Base-by-base conservation (phyloP, 2,888 invertebrate species). In the Eurois occulta region DNA sequence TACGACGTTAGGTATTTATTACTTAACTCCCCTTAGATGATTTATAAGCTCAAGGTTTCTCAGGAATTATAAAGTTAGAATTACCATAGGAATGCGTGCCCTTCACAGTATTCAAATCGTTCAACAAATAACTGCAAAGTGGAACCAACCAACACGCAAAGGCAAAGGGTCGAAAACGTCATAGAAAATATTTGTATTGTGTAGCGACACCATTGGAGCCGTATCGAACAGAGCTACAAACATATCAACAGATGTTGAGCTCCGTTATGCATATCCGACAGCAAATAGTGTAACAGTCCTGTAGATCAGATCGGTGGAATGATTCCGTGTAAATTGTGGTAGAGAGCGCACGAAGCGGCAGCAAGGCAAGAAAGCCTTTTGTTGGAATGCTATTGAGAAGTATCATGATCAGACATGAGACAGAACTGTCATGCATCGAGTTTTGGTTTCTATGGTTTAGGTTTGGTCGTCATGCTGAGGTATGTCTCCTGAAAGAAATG, bases 231-330 rank as follows among this genome's bases (percentile, higher is more conserved):
- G 32, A 24, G 35, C 58, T 68, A 83, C 69, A 78, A 72, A 78
- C 72, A 75, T 72, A 58, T 74, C 81, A 74, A 76, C 74, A 76
- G 70, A 77, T 80, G 74, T 69, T 55, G 48, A 28, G 46, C 32
- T 32, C 82, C 85, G 81, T 72, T 75, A 79, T 71, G 77, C 85
- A 72, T 79, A 85, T 87, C 87, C 69, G 85, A 85, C 84, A 84
- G 62, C 69, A 76, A 79, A 84, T 71, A 84, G 73, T 46, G 46
- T 8, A 83, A 80, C 85, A 72, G 80, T 60, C 84, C 68, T 38
- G 80, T 84, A 75, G 66, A 84, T 87, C 72, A 84, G 85, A 85
- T 80, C 55, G 71, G 43, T 67, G 35, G 21, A 48, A 74, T 66
- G 74, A 74, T 80, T 75, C 43, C 28, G 64, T 38, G 72, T 83